Conservation (phyloP, 2,888 invertebrate species). For the Zaprionus bogoriensis region DNA sequence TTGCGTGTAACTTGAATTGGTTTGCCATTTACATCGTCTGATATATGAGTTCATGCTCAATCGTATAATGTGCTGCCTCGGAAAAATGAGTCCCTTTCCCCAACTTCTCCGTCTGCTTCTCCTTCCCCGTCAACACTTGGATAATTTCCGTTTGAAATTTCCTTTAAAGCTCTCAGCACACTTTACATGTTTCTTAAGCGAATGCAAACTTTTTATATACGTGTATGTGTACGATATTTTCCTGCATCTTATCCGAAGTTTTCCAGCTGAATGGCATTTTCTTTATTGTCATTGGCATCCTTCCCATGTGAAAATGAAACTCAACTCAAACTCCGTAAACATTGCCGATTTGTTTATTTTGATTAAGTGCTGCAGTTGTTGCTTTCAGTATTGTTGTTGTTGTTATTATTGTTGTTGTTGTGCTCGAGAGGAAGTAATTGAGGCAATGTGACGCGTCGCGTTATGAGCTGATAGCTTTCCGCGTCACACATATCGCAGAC, state of each 20-base stretch:
- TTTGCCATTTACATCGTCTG: constrained; percentile 19
- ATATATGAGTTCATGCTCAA: constrained; percentile 11
- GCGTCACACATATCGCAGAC: constrained; percentile 14
- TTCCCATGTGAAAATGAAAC: constrained; percentile 13
- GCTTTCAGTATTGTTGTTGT: constrained; percentile 8
- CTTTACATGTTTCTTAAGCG: constrained; percentile 12
- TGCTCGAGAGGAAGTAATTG: constrained; percentile 40
- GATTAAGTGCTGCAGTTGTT: constrained; percentile 50
- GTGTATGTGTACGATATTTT: constrained; percentile 6
- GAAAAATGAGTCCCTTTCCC: background rate
- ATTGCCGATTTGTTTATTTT: constrained; percentile 53
- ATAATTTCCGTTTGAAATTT: constrained; percentile 62
- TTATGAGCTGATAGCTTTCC: constrained; percentile 35
- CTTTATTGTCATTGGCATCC: constrained; percentile 50
- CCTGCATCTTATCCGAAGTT: constrained; percentile 58
- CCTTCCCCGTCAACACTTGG: constrained; percentile 4
- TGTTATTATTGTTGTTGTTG: background rate
- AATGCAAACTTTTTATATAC: no score
- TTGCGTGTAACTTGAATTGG: constrained; percentile 43
- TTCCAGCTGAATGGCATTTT: constrained; percentile 62
- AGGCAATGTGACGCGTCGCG: constrained; percentile 37
- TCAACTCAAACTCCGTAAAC: constrained; percentile 23
- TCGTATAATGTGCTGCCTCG: background rate
- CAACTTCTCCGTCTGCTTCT: background rate
- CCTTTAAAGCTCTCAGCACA: constrained; percentile 43